Conservation (phyloP, 1,140 invertebrate genomes). For the Psilanteris sp. region DNA sequence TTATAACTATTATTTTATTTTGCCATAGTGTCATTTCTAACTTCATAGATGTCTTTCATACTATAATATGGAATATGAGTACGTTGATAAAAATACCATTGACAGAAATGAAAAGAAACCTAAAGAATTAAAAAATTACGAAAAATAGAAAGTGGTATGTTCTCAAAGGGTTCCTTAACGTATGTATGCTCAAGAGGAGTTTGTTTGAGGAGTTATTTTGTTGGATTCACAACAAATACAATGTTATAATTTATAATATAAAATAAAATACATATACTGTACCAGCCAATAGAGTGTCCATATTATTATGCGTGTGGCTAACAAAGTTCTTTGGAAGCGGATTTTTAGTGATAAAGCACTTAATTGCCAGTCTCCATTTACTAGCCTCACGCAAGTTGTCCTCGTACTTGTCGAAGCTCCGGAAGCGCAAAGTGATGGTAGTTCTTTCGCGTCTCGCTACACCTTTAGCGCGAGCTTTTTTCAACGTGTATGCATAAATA, state of each 20-base stretch:
- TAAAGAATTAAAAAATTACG: no score
- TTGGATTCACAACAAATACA: background rate
- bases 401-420: slow-evolving; percentile 89
- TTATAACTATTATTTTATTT: no score
- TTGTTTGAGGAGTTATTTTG: background rate
- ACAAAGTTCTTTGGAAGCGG: slow-evolving; percentile 79
- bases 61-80: no score
- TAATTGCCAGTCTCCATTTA: slow-evolving; percentile 89
- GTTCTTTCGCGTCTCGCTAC: slow-evolving; percentile 85
- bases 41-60: no score
- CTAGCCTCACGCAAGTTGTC: slow-evolving; percentile 91
- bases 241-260: slow-evolving; percentile 42
- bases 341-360: slow-evolving; percentile 83
- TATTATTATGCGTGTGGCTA: slow-evolving; percentile 73
- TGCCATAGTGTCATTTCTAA: no score
- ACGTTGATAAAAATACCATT: no score
- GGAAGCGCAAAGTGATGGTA: slow-evolving; percentile 88
- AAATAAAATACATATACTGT: no score
- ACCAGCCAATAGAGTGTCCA: slow-evolving; percentile 73
- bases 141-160: no score
- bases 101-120: no score
- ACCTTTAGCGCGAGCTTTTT: slow-evolving; percentile 85
- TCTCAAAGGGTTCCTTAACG: no score
- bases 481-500: slow-evolving; percentile 91
- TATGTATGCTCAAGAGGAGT: no score